A percentile compares a stretch with the other conserved stretches of the same genome.
Conservation (phyloP, 2,797 vertebrate species). For the Echiichthys vipera region DNA sequence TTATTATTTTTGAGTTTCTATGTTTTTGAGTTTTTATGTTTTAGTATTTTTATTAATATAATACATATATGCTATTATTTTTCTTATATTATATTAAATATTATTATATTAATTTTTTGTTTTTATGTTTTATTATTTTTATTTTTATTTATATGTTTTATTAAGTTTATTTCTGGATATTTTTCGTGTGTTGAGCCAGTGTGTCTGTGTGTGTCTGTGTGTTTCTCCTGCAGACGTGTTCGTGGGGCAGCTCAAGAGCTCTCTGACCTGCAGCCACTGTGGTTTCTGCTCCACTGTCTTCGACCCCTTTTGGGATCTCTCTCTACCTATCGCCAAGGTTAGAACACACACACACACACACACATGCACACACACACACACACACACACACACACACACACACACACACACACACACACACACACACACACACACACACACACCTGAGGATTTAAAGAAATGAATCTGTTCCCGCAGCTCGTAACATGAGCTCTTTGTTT, state of each 20-base stretch:
- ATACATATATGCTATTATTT: too few relatives aligned
- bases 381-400: slow-evolving; percentile 20
- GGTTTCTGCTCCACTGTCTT: slow-evolving; percentile 97
- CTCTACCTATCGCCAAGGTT: slow-evolving; percentile 96
- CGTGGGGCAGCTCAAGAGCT: slow-evolving; percentile 96
- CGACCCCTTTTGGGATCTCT: slow-evolving; percentile 98
- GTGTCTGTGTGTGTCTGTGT: too few relatives aligned
- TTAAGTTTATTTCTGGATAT: fast-evolving
- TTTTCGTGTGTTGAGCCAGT: not conserved
- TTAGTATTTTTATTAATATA: too few relatives aligned
- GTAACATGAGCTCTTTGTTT: slow-evolving; percentile 50
- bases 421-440: slow-evolving; percentile 9
- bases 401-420: slow-evolving; percentile 2
- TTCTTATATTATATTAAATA: too few relatives aligned
- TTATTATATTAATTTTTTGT: too few relatives aligned
- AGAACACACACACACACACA: slow-evolving; percentile 39
- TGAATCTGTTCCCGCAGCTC: slow-evolving; percentile 1
- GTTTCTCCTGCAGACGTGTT: slow-evolving; percentile 91
- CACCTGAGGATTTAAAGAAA: not conserved
- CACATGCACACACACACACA: slow-evolving; percentile 9
- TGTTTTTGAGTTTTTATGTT: too few relatives aligned
- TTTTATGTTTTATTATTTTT: too few relatives aligned
- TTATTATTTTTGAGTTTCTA: too few relatives aligned
- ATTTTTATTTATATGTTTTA: too few relatives aligned
- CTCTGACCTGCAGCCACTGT: slow-evolving; percentile 93